A percentile compares a stretch with the other conserved stretches of the same genome.
These are phyloP conservation scores for Eupithecia dodoneata DNA, from an alignment of 2,888 invertebrate species.

Conservation along the genomic window DNA sequence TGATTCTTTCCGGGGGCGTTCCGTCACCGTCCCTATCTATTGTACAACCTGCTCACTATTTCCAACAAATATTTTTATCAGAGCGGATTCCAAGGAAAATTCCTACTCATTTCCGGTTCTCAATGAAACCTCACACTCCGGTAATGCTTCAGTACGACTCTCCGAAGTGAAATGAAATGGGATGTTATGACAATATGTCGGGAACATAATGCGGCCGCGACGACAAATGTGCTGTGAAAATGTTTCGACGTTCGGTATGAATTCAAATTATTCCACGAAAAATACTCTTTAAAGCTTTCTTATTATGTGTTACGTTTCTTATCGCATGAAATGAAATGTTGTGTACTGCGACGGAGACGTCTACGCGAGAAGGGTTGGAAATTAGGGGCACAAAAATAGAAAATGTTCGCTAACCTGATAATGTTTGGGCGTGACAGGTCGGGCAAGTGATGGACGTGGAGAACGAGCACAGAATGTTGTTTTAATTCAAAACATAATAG, in stretches of 20 bases:
- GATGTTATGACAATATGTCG: constrained; percentile 79
- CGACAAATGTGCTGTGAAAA: constrained; percentile 60
- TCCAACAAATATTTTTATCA: constrained; percentile 74
- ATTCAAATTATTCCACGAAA: constrained; percentile 55
- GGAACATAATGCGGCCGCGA: constrained; percentile 58
- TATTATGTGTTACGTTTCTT: constrained; percentile 39
- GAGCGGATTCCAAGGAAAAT: constrained; percentile 71
- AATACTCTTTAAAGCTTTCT: constrained; percentile 43
- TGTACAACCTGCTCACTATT: constrained; percentile 58
- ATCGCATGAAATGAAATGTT: constrained; percentile 39
- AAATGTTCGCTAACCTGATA: constrained; percentile 63
- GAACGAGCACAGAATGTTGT: constrained; percentile 57
- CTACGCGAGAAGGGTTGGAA: constrained; percentile 40
- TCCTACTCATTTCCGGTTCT: constrained; percentile 79
- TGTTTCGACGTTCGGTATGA: constrained; percentile 50
- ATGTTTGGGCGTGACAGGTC: constrained; percentile 59
- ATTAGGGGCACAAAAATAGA: constrained; percentile 45
- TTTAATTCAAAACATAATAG: constrained; percentile 58
- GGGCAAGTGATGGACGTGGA: constrained; percentile 48
- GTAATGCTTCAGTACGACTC: constrained; percentile 70
- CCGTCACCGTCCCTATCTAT: constrained; percentile 60
- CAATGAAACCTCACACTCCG: constrained; percentile 72
- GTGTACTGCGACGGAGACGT: constrained; percentile 27
- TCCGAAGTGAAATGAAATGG: constrained; percentile 78
- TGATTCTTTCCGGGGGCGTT: constrained; percentile 83